These are phyloP conservation scores for Prietella phreatophila DNA, from an alignment of 2,113 vertebrate genomes.

Conservation along the genomic window DNA sequence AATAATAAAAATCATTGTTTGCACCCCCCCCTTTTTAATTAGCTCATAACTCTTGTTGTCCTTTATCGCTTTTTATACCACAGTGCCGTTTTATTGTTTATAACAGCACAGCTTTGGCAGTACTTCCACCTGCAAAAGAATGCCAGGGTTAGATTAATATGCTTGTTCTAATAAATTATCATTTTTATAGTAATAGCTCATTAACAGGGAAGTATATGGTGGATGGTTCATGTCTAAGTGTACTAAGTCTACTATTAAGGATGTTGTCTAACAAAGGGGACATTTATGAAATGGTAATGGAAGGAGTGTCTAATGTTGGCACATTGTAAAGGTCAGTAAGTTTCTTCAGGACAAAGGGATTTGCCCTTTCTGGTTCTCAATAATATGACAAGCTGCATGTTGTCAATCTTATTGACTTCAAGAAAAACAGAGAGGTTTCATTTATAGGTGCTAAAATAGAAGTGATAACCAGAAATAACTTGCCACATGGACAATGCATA, in stretches of 20 bases:
- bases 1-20: not conserved
- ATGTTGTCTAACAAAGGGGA: not conserved
- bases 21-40: not conserved
- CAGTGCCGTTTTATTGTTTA: not conserved
- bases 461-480: not conserved
- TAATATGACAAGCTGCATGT: not conserved
- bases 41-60: not conserved
- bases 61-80: not conserved
- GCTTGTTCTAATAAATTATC: not conserved
- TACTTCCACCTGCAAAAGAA: not conserved
- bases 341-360: not conserved
- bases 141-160: not conserved
- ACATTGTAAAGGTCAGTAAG: not conserved
- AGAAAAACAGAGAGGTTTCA: not conserved
- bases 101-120: not conserved
- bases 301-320: not conserved
- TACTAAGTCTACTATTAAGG: no score
- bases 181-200: not conserved
- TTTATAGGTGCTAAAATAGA: not conserved
- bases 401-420: no score
- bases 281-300: no score
- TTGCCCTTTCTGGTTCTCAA: not conserved
- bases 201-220: not conserved
- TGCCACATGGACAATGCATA: not conserved
- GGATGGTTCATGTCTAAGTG: not conserved